These are phyloP conservation scores for Papilio glaucus DNA, from an alignment of 1,140 invertebrate species.

Conservation along the genomic window DNA sequence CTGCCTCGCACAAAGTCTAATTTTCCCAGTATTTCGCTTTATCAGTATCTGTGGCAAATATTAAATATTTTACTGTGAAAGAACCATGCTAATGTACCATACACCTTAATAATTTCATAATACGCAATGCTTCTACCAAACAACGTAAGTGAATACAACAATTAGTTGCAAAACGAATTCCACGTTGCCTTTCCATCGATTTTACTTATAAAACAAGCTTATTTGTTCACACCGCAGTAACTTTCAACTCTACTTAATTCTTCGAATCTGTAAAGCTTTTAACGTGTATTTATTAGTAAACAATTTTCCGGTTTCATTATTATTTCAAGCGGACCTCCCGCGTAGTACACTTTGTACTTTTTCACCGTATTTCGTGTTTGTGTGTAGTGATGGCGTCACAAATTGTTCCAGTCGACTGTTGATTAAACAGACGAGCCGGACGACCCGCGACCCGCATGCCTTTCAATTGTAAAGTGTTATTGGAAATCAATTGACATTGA, in stretches of 20 bases:
- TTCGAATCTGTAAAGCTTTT: conserved; percentile 46
- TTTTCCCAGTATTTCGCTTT: conserved; percentile 68
- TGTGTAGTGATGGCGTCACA: conserved; percentile 56
- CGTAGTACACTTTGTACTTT: conserved; percentile 47
- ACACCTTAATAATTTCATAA: background rate
- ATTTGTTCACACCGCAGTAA: conserved; percentile 3
- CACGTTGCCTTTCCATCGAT: conserved; percentile 15
- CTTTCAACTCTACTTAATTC: conserved; percentile 45
- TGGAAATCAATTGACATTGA: conserved; percentile 80
- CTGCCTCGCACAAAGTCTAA: conserved; percentile 70
- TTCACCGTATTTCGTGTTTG: conserved; percentile 60
- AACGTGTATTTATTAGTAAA: conserved; percentile 41
- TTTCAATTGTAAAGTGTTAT: conserved; percentile 80
- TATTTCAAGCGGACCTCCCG: conserved; percentile 57
- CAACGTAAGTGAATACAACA: conserved; percentile 7
- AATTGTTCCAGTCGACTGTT: conserved; percentile 67
- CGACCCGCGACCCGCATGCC: conserved; percentile 63
- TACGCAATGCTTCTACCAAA: background rate
- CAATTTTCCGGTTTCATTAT: conserved; percentile 50
- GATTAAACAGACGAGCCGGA: conserved; percentile 72
- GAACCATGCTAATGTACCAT: conserved; percentile 14
- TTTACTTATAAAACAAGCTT: conserved; percentile 6
- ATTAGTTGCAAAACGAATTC: background rate
- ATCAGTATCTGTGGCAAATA: conserved; percentile 44
- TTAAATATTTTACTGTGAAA: conserved; percentile 9